Evolutionary conservation across 2,113 vertebrate species (phyloP).

Genomic region (Gulo gulo): DNA sequence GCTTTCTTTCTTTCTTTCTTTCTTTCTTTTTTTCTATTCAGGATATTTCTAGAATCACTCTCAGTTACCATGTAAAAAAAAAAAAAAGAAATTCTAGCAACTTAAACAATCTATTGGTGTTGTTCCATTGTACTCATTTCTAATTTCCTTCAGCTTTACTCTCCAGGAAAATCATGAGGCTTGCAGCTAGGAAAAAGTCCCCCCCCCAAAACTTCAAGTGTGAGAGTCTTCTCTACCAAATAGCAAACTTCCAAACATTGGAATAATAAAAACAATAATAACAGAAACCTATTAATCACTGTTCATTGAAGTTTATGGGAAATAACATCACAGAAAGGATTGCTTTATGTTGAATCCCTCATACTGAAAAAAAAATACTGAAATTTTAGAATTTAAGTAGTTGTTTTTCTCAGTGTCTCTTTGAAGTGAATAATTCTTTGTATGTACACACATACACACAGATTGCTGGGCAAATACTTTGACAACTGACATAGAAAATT

Average conservation of each 20-base stretch:
- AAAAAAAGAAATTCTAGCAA: conserved; percentile 50
- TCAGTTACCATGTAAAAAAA: conserved; percentile 59
- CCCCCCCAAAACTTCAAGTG: not conserved
- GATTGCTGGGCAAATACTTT: not conserved
- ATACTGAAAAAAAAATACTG: not conserved
- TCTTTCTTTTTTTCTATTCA: conserved; percentile 45
- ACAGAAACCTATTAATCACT: not conserved
- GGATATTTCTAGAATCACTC: conserved; percentile 55
- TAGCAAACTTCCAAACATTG: conserved; percentile 28
- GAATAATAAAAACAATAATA: not conserved
- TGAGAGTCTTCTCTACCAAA: not conserved
- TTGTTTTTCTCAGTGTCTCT: not conserved
- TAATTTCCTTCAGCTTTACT: conserved; percentile 48
- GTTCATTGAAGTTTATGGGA: not conserved
- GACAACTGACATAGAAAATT: not conserved
- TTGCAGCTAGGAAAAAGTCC: not conserved
- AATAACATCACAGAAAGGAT: not conserved
- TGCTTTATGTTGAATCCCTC: not conserved
- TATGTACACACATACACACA: not conserved
- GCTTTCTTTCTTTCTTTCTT: conserved; percentile 55
- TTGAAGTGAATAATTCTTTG: not conserved
- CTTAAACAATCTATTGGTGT: not conserved
- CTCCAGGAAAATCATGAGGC: conserved; percentile 22
- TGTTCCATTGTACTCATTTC: conserved; percentile 59
- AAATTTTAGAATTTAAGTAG: not conserved